Evolutionary conservation across 2,888 invertebrate genomes (phyloP).

Genomic region (Noctua fimbriata): DNA sequence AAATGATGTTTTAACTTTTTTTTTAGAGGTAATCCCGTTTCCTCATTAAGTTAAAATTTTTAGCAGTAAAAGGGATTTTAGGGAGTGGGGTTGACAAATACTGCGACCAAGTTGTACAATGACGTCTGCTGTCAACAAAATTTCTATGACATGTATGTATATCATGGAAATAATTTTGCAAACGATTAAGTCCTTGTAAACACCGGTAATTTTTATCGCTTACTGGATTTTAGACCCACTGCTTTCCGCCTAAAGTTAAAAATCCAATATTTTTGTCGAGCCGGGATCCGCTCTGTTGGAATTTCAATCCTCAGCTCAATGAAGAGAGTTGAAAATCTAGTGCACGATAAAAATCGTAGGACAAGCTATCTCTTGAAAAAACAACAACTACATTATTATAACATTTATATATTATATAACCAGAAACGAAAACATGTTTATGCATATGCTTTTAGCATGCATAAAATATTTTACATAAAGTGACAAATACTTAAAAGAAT

Average conservation of each 20-base stretch:
- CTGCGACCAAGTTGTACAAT: too few relatives aligned
- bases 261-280: not conserved
- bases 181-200: not conserved
- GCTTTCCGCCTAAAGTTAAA: not conserved
- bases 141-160: not conserved
- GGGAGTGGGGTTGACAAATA: too few relatives aligned
- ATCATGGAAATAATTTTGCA: not conserved
- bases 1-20: not conserved
- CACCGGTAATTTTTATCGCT: not conserved
- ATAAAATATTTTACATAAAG: not conserved
- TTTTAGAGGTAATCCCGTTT: not conserved
- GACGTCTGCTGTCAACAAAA: not conserved
- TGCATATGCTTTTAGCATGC: not conserved
- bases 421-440: not conserved
- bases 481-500: not conserved
- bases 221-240: not conserved
- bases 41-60: not conserved
- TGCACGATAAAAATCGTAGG: not conserved
- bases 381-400: not conserved
- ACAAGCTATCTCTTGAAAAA: not conserved
- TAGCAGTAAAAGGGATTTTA: not conserved
- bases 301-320: not conserved
- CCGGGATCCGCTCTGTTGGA: not conserved
- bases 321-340: not conserved
- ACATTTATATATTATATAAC: not conserved